Evolutionary conservation across 2,113 vertebrate genomes (phyloP).

Genomic region (Mormoops blainvillei): DNA sequence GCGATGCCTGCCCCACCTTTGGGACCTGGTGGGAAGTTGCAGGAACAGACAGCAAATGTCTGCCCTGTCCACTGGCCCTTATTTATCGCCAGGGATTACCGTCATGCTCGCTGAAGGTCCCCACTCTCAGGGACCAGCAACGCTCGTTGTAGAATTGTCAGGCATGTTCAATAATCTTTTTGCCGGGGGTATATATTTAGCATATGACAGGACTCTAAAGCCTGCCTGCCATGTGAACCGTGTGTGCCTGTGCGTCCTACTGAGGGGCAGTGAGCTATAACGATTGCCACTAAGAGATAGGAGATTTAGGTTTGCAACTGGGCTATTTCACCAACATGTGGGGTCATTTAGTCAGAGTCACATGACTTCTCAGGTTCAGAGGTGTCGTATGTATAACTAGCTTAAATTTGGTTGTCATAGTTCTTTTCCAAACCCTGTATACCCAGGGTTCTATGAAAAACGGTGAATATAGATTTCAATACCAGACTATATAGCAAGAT

Average conservation of each 20-base stretch:
- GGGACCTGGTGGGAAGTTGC: not conserved
- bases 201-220: not conserved
- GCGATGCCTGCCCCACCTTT: not conserved
- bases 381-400: not conserved
- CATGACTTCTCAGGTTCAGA: not conserved
- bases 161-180: not conserved
- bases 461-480: not conserved
- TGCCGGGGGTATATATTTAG: not conserved
- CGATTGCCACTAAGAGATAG: not conserved
- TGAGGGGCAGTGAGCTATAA: not conserved
- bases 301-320: not conserved
- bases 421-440: not conserved
- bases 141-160: not conserved
- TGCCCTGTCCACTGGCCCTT: not conserved
- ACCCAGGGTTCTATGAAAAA: not conserved
- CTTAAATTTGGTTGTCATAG: not conserved
- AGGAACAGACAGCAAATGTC: not conserved
- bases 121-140: not conserved
- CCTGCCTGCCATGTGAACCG: accelerated
- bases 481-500: not conserved
- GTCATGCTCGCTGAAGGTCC: not conserved
- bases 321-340: not conserved
- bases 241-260: not conserved
- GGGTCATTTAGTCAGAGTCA: not conserved
- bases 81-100: not conserved